Evolutionary conservation across 2,113 vertebrate species (phyloP).

Genomic region (Pluvialis apricaria): DNA sequence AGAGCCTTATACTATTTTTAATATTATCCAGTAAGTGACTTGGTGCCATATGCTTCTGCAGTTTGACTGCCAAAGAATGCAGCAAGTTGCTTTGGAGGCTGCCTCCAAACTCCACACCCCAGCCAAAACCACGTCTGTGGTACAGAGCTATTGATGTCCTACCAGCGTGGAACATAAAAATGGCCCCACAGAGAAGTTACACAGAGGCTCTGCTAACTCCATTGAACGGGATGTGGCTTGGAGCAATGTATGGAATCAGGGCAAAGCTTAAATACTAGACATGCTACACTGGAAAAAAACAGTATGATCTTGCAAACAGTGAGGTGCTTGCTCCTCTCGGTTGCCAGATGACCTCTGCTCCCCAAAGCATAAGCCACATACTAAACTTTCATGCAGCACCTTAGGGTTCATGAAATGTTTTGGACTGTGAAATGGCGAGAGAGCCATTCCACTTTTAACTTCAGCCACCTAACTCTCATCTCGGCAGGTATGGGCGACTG

Average conservation of each 20-base stretch:
- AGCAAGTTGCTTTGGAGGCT: constrained; percentile 43
- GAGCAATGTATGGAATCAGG: neutral
- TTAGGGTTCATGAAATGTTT: neutral
- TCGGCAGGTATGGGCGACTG: neutral
- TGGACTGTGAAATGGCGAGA: neutral
- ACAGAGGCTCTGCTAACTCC: constrained; percentile 16
- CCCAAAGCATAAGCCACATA: neutral
- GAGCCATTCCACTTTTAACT: neutral
- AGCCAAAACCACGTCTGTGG: constrained; percentile 60
- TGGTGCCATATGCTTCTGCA: constrained; percentile 61
- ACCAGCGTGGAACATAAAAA: constrained; percentile 10
- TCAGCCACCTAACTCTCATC: neutral
- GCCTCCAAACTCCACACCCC: neutral
- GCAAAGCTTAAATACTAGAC: neutral
- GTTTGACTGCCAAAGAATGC: constrained; percentile 54
- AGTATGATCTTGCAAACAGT: neutral
- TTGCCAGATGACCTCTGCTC: neutral
- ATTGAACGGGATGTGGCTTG: constrained; percentile 38
- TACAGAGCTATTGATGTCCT: constrained; percentile 1
- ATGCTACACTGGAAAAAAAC: neutral
- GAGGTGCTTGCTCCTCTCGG: neutral
- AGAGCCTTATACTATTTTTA: constrained; percentile 58
- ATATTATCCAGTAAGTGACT: constrained; percentile 67
- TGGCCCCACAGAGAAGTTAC: constrained; percentile 14
- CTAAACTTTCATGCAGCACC: neutral